Conservation (phyloP, 2,797 vertebrate species). For the Scolopax rusticola region DNA sequence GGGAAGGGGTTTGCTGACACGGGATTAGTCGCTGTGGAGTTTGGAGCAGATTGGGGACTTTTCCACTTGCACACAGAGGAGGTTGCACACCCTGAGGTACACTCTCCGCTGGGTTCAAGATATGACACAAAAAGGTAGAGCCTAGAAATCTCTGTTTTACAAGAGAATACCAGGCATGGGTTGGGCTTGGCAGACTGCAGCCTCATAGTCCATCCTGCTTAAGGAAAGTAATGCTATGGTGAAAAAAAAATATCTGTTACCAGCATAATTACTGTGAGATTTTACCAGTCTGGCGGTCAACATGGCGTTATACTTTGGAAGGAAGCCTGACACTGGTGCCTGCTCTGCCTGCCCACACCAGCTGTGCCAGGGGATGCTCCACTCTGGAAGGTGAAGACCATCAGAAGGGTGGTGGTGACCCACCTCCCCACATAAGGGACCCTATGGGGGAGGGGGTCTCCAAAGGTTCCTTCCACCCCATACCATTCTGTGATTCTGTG, state of each 20-base stretch:
- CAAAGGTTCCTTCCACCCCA: too few relatives aligned
- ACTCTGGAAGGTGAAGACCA: neutral
- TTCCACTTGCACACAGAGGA: neutral
- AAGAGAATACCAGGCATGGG: neutral
- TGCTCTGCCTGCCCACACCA: fast-evolving
- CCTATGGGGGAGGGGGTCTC: neutral
- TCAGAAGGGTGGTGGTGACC: fast-evolving
- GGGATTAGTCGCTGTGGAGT: neutral
- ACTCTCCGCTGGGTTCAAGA: neutral
- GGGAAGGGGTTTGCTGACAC: neutral
- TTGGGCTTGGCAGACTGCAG: neutral
- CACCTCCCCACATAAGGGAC: neutral
- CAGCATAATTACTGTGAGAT: neutral
- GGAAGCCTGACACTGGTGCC: neutral
- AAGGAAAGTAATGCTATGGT: neutral
- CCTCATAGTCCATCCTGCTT: neutral
- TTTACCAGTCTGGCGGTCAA: neutral
- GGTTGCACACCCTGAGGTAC: neutral
- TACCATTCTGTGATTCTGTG: too few relatives aligned
- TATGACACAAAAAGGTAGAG: neutral
- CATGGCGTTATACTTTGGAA: neutral
- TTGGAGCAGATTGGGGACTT: neutral
- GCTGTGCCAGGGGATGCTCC: neutral
- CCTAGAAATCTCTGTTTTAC: neutral
- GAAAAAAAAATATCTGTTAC: neutral